Evolutionary conservation across 2,888 invertebrate species (phyloP).

Genomic region (Chironomus tentans): DNA sequence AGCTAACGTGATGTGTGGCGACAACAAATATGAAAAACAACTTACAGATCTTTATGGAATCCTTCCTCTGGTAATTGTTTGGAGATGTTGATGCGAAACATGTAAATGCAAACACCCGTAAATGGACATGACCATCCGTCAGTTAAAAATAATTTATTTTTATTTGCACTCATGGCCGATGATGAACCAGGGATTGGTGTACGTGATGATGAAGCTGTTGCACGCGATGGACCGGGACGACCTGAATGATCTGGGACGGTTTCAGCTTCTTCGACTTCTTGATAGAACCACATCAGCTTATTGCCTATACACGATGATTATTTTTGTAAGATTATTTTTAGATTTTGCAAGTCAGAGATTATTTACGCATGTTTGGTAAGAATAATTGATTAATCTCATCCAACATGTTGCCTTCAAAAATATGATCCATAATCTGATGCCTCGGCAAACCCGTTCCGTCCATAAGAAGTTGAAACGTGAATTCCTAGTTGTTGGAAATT

Average conservation of each 20-base stretch:
- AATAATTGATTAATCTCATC: conserved; percentile 84
- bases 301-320: conserved; percentile 32
- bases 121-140: conserved; percentile 76
- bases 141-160: conserved; percentile 73
- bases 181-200: conserved; percentile 34
- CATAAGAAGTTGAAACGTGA: conserved; percentile 78
- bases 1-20: no score
- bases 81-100: conserved; percentile 72
- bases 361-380: conserved; percentile 66
- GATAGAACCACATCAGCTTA: conserved; percentile 81
- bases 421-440: conserved; percentile 82
- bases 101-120: conserved; percentile 75
- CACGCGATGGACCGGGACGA: conserved; percentile 44
- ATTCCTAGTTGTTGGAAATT: conserved; percentile 46
- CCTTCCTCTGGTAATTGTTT: conserved; percentile 86
- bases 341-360: neutral
- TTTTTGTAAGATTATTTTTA: neutral
- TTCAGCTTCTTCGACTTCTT: conserved; percentile 68
- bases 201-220: conserved; percentile 43
- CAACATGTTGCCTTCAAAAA: conserved; percentile 83
- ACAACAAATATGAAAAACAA: conserved; percentile 24
- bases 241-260: conserved; percentile 39
- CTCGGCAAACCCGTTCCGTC: conserved; percentile 73
- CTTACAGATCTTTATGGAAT: conserved; percentile 75
- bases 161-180: conserved; percentile 38